Conservation (phyloP, 2,797 vertebrate genomes). For the Argentina silus region DNA sequence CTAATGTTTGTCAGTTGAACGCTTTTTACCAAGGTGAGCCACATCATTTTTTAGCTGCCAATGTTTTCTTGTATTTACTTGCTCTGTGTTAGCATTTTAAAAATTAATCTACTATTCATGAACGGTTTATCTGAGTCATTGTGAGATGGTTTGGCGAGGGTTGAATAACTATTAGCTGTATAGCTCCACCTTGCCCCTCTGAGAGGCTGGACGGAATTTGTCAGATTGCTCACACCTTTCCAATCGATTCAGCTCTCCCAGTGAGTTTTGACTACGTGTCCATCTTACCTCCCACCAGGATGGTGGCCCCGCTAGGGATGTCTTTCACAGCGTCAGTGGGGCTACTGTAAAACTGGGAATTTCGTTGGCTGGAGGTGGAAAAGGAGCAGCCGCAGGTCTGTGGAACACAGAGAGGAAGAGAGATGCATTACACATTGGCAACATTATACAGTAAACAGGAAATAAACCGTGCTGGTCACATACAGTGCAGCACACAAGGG, state of each 20-base stretch:
- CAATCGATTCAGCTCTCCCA: neutral
- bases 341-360: conserved; percentile 85
- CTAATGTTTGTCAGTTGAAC: neutral
- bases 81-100: no score
- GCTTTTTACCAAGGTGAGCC: no score
- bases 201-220: neutral
- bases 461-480: neutral
- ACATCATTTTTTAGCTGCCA: no score
- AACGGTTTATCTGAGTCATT: no score
- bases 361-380: conserved; percentile 80
- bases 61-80: no score
- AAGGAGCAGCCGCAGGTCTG: conserved; percentile 84
- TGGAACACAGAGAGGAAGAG: conserved; percentile 27
- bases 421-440: conserved; percentile 19
- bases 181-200: neutral
- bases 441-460: conserved; percentile 38
- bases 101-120: no score
- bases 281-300: conserved; percentile 92
- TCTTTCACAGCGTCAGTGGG: conserved; percentile 91
- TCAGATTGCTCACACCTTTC: neutral
- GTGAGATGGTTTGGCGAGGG: no score
- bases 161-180: neutral
- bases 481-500: neutral
- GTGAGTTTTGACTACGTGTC: neutral
- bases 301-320: conserved; percentile 86